Conservation (phyloP, 2,113 vertebrate species). For the Heterocephalus glaber region DNA sequence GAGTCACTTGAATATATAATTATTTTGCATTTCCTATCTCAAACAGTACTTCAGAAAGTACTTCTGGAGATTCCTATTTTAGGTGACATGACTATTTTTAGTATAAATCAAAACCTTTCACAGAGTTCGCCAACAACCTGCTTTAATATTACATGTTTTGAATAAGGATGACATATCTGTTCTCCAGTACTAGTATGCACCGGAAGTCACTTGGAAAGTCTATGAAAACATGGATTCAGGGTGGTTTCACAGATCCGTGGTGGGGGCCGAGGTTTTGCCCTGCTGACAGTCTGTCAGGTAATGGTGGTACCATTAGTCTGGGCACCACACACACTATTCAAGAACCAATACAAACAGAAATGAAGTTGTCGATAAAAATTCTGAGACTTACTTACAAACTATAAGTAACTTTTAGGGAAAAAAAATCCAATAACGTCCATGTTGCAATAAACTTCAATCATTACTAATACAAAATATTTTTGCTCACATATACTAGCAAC, state of each 20-base stretch:
- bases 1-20: background rate
- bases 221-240: background rate
- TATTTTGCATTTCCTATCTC: background rate
- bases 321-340: background rate
- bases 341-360: background rate
- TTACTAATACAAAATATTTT: conserved; percentile 9
- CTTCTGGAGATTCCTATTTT: background rate
- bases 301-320: background rate
- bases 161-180: background rate
- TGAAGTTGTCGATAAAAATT: conserved; percentile 34
- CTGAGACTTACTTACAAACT: background rate
- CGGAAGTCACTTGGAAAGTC: background rate
- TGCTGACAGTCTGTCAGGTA: background rate
- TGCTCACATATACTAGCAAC: background rate
- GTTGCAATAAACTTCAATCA: background rate
- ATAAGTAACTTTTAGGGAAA: background rate
- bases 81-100: background rate
- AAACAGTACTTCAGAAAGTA: background rate
- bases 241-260: background rate
- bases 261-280: background rate
- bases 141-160: background rate
- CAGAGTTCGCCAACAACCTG: background rate
- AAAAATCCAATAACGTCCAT: background rate
- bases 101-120: background rate
- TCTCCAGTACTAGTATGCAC: background rate